A percentile compares a stretch with the other conserved stretches of the same genome.
Evolutionary conservation across 2,797 vertebrate species (phyloP).

Genomic region (Arvicola amphibius): DNA sequence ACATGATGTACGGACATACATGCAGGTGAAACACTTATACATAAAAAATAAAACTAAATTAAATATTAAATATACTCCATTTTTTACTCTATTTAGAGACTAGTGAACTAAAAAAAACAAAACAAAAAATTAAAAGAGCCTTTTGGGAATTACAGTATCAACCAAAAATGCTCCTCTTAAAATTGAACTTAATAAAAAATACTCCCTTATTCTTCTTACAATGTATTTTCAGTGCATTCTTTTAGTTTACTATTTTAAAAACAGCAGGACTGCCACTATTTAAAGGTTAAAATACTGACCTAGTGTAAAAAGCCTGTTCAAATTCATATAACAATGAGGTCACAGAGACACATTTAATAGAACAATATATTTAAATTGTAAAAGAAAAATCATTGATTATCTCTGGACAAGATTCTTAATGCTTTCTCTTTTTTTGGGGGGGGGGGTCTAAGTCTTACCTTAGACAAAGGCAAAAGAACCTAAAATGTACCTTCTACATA

Average conservation of each 20-base stretch:
- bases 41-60: background rate
- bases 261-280: slow-evolving; percentile 4
- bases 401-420: background rate
- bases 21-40: background rate
- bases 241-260: slow-evolving; percentile 54
- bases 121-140: background rate
- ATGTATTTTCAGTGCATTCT: slow-evolving; percentile 1
- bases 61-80: background rate
- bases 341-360: slow-evolving; percentile 43
- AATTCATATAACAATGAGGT: background rate
- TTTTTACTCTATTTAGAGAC: slow-evolving; percentile 19
- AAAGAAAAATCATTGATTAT: background rate
- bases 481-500: slow-evolving; percentile 21
- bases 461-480: slow-evolving; percentile 30
- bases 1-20: background rate
- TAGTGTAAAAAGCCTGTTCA: background rate
- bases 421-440: background rate
- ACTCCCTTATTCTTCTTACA: slow-evolving; percentile 26
- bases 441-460: slow-evolving; percentile 22
- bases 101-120: slow-evolving; percentile 11
- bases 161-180: slow-evolving; percentile 20
- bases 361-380: background rate
- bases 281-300: slow-evolving; percentile 22
- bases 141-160: background rate
- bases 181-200: slow-evolving; percentile 43